phyloP scores from a whole-genome alignment of 35 echinoderm and acorn worm species.

The Lytechinus variegatus region DNA sequence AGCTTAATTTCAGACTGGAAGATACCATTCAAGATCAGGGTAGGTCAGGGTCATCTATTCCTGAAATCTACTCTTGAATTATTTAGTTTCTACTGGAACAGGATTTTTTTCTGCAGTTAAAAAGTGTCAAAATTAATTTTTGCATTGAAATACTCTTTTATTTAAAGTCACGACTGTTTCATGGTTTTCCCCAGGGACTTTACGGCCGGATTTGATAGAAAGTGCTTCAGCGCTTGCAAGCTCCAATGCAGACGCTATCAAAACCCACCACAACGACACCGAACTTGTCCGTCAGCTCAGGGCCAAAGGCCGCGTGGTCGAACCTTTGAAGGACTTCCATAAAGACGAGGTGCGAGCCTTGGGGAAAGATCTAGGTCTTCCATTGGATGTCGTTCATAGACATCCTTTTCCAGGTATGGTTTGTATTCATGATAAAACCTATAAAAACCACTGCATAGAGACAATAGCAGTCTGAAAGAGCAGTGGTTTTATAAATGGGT shows the following conservation, averaged over 20 bases:
- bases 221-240: constrained; percentile 90
- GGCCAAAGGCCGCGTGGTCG: constrained; percentile 80
- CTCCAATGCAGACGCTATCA: constrained; percentile 90
- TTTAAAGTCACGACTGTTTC: too few species aligned
- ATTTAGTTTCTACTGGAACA: too few species aligned
- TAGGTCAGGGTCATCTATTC: not conserved
- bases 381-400: constrained; percentile 82
- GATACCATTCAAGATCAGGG: constrained; percentile 89
- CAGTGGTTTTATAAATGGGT: too few species aligned
- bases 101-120: too few species aligned
- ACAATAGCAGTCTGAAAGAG: too few species aligned
- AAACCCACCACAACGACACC: constrained; percentile 94
- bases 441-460: too few species aligned
- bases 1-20: constrained; percentile 77
- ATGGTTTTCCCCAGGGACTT: constrained; percentile 64
- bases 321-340: constrained; percentile 96
- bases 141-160: too few species aligned
- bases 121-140: too few species aligned
- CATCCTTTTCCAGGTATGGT: constrained; percentile 94
- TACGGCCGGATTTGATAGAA: constrained; percentile 94
- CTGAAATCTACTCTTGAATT: too few species aligned
- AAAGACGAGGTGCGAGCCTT: constrained; percentile 82
- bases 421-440: too few species aligned
- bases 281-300: constrained; percentile 85
- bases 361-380: constrained; percentile 89